Conservation (phyloP, 2,888 invertebrate genomes). For the Amiota mariae region DNA sequence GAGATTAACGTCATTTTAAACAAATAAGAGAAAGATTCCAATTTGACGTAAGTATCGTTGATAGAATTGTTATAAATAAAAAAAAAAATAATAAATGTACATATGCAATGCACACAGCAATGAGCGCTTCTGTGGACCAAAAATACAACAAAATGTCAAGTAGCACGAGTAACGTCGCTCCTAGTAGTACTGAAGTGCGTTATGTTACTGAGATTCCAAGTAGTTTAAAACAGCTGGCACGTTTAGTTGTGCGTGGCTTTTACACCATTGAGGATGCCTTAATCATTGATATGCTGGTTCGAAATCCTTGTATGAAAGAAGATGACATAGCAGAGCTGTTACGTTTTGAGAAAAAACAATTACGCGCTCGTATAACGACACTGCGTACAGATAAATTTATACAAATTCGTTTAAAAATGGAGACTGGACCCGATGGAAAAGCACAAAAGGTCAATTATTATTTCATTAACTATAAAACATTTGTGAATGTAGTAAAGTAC, state of each 20-base stretch:
- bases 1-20: no score
- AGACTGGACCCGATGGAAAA: conserved; percentile 94
- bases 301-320: conserved; percentile 94
- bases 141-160: conserved; percentile 17
- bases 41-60: no score
- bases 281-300: conserved; percentile 94
- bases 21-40: no score
- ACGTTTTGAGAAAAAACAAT: conserved; percentile 94
- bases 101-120: no score
- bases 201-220: conserved; percentile 94
- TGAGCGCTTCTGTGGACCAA: neutral
- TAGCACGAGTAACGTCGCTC: neutral
- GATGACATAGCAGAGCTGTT: conserved; percentile 92
- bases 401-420: conserved; percentile 93
- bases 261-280: conserved; percentile 95
- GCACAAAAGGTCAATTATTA: conserved; percentile 97
- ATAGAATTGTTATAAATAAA: no score
- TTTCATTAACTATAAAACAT: conserved; percentile 97
- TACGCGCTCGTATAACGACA: conserved; percentile 88
- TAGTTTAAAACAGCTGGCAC: conserved; percentile 91
- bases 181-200: conserved; percentile 77
- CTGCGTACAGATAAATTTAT: conserved; percentile 94
- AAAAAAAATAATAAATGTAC: no score
- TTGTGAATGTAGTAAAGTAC: conserved; percentile 98
- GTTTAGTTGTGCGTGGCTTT: conserved; percentile 93